Conservation (phyloP, 2,888 invertebrate genomes). For the Idaea dimidiata region DNA sequence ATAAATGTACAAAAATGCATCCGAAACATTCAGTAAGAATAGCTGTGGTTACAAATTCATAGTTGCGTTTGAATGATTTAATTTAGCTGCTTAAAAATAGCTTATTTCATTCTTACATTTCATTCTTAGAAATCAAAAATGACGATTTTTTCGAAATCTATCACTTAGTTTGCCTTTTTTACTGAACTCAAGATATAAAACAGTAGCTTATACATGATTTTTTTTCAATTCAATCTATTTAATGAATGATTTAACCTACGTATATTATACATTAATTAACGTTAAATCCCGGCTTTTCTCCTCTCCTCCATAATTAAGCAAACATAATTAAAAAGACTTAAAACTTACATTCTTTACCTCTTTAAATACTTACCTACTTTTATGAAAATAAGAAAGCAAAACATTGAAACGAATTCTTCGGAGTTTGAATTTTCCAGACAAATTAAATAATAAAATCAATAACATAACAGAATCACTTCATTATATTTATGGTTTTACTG, state of each 20-base stretch:
- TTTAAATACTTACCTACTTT: not conserved
- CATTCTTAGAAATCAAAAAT: not conserved
- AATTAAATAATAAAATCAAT: no score
- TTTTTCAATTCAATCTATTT: not conserved
- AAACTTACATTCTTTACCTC: not conserved
- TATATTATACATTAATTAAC: not conserved
- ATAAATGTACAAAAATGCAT: constrained; percentile 1
- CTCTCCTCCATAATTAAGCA: not conserved
- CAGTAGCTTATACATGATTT: not conserved
- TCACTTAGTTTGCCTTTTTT: not conserved
- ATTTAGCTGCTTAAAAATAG: constrained; percentile 5
- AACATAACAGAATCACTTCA: no score
- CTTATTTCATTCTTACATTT: constrained; percentile 4
- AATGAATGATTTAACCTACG: not conserved
- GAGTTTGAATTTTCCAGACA: not conserved
- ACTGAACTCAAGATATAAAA: not conserved
- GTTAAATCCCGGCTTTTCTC: not conserved
- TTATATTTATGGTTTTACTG: no score
- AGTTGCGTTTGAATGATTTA: not conserved
- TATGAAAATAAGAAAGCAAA: not conserved
- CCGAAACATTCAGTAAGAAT: not conserved
- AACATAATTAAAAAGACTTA: constrained; percentile 1
- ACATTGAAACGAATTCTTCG: not conserved
- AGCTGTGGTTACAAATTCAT: not conserved
- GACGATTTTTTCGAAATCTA: not conserved